phyloP scores from a whole-genome alignment of 2,797 vertebrate species.

The Botia kubotai region DNA sequence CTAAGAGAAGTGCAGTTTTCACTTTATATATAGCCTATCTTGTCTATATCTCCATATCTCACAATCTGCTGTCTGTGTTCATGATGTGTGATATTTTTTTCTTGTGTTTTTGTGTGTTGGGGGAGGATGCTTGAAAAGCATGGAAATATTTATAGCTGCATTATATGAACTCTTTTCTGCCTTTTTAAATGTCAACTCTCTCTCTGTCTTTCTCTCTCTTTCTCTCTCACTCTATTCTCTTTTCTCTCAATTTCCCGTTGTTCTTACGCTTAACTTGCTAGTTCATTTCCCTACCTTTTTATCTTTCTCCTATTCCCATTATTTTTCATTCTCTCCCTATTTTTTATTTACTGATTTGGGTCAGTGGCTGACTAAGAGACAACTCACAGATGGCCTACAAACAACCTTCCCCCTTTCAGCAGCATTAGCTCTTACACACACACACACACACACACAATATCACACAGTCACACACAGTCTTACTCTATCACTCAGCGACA shows the following conservation, averaged over 20 bases:
- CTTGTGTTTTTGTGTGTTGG: slow-evolving; percentile 64
- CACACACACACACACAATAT: slow-evolving; percentile 30
- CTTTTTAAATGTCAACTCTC: slow-evolving; percentile 66
- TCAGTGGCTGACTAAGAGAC: slow-evolving; percentile 79
- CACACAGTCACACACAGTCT: slow-evolving; percentile 17
- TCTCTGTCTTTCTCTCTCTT: slow-evolving; percentile 26
- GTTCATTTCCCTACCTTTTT: slow-evolving; percentile 29
- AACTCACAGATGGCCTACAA: slow-evolving; percentile 80
- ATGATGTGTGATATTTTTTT: slow-evolving; percentile 42
- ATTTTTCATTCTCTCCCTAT: slow-evolving; percentile 48
- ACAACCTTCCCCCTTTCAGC: slow-evolving; percentile 59
- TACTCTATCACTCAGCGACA: slow-evolving; percentile 46
- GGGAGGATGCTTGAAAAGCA: slow-evolving; percentile 65
- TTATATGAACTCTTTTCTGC: slow-evolving; percentile 54
- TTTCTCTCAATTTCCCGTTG: slow-evolving; percentile 49
- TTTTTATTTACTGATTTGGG: slow-evolving; percentile 78
- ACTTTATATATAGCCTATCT: not conserved
- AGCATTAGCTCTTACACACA: slow-evolving; percentile 42
- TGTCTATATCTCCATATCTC: not conserved
- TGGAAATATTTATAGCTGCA: slow-evolving; percentile 72
- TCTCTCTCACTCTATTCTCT: slow-evolving; percentile 48
- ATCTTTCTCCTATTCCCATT: slow-evolving; percentile 35
- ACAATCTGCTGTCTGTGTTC: not conserved
- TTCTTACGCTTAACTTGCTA: slow-evolving; percentile 47
- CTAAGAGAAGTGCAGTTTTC: slow-evolving; percentile 2